Evolutionary conservation across 2,113 vertebrate species (phyloP).

Genomic region (Tretioscincus oriximinensis): DNA sequence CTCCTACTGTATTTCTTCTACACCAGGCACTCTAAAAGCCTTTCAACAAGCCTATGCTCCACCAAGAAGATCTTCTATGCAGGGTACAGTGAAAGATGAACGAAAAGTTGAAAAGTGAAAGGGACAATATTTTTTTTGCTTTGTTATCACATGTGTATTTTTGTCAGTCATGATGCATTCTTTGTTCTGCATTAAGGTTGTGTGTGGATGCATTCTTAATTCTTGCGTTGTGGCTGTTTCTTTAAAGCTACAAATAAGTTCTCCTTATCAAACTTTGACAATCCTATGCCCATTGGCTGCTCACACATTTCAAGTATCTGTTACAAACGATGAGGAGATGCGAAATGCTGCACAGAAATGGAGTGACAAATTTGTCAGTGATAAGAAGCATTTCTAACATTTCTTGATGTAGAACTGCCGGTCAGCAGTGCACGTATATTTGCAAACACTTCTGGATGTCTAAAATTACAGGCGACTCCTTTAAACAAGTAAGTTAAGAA

Average conservation of each 20-base stretch:
- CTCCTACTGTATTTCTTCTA: neutral
- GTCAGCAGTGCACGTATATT: no score
- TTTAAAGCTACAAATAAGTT: neutral
- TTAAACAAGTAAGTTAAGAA: slow-evolving; percentile 4
- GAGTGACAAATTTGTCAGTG: neutral
- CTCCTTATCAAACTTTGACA: neutral
- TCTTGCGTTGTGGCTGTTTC: neutral
- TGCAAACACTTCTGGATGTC: neutral
- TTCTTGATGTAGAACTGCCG: no score
- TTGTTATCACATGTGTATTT: neutral
- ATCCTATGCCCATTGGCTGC: neutral
- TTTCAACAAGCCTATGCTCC: neutral
- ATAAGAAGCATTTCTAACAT: neutral
- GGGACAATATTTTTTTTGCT: neutral
- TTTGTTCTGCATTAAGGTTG: neutral
- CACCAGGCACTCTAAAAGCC: neutral
- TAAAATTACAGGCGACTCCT: neutral
- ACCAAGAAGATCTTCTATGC: neutral
- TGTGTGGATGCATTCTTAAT: no score
- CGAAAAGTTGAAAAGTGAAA: no score
- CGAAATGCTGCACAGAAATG: neutral
- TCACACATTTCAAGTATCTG: neutral
- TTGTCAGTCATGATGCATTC: neutral
- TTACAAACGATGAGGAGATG: neutral
- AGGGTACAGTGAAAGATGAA: neutral